Conservation (phyloP, 2,888 invertebrate genomes). For the Laothoe populi region DNA sequence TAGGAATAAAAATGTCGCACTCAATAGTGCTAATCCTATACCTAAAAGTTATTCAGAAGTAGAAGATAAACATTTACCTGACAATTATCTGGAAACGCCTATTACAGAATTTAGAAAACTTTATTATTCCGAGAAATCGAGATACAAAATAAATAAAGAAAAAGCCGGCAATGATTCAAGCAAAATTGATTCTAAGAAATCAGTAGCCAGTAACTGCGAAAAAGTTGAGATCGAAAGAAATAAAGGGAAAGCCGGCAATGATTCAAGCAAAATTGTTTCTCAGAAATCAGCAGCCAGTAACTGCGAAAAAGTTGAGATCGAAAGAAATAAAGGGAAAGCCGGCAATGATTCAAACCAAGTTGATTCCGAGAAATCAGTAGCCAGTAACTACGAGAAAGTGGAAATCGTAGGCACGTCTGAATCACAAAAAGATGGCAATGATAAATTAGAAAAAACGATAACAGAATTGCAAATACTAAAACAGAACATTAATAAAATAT, state of each 20-base stretch:
- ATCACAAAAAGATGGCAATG: slow-evolving; percentile 12
- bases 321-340: slow-evolving; percentile 8
- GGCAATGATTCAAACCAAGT: neutral
- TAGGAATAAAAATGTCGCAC: slow-evolving; percentile 46
- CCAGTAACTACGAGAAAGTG: neutral
- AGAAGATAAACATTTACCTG: slow-evolving; percentile 32
- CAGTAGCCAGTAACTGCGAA: neutral
- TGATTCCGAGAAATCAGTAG: neutral
- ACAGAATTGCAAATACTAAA: slow-evolving; percentile 56
- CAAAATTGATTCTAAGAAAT: neutral
- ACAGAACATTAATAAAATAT: slow-evolving; percentile 55
- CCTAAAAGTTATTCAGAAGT: slow-evolving; percentile 41
- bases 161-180: neutral
- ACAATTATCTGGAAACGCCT: slow-evolving; percentile 66
- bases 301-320: neutral
- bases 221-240: slow-evolving; percentile 7
- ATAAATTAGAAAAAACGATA: slow-evolving; percentile 34
- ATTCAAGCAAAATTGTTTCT: neutral
- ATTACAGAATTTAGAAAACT: slow-evolving; percentile 68
- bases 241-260: neutral
- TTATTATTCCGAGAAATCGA: slow-evolving; percentile 51
- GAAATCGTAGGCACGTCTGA: slow-evolving; percentile 28
- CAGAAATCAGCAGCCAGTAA: neutral
- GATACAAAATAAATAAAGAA: slow-evolving; percentile 5
- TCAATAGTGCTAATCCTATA: slow-evolving; percentile 48